These are phyloP conservation scores for Platichthys flesus DNA, from an alignment of 2,113 vertebrate genomes.

Conservation along the genomic window DNA sequence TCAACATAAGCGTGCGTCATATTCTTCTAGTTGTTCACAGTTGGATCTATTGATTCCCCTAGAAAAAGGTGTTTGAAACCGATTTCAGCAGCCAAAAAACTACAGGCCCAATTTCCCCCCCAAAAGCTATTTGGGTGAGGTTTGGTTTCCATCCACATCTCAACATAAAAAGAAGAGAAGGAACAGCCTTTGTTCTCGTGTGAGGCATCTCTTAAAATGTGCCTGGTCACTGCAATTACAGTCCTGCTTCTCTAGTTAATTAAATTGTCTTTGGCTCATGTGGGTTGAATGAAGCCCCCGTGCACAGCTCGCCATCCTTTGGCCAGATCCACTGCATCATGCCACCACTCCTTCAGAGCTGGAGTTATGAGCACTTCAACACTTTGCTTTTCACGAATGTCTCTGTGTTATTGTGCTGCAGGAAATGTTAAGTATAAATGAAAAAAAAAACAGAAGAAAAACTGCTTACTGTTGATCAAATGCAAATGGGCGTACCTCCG, in stretches of 20 bases:
- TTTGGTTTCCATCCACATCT: neutral
- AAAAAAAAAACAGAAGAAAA: constrained; percentile 57
- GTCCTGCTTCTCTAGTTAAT: constrained; percentile 55
- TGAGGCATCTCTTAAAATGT: neutral
- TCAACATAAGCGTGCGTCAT: neutral
- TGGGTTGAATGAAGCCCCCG: constrained; percentile 37
- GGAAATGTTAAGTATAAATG: constrained; percentile 23
- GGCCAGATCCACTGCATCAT: constrained; percentile 11
- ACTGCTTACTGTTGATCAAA: constrained; percentile 36
- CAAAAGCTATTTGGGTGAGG: too few species aligned
- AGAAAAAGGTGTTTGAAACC: neutral
- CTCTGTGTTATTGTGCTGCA: neutral
- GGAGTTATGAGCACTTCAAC: neutral
- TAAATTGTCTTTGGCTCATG: constrained; percentile 55
- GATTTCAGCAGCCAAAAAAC: neutral
- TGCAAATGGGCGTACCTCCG: too few species aligned
- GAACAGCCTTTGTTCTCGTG: neutral
- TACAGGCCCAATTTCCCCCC: neutral
- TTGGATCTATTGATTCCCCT: too few species aligned
- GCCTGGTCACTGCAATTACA: constrained; percentile 40
- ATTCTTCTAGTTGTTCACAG: neutral
- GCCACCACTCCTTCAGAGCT: constrained; percentile 4
- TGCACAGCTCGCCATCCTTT: constrained; percentile 8
- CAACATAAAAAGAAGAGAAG: neutral
- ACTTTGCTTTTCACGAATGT: neutral